phyloP scores from a whole-genome alignment of 1,140 invertebrate genomes.

The Drosophila varians region DNA sequence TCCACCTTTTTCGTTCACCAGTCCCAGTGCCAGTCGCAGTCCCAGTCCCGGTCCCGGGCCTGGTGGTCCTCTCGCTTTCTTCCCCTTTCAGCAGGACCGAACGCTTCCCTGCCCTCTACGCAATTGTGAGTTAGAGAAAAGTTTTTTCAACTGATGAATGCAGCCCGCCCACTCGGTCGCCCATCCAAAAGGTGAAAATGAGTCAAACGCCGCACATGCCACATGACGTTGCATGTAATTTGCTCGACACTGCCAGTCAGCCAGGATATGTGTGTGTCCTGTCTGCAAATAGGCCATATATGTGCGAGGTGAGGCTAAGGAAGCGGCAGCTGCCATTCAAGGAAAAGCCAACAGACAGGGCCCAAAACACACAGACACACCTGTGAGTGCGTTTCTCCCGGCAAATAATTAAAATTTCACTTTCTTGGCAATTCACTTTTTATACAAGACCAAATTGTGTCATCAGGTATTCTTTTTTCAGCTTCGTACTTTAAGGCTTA shows the following conservation, averaged over 20 bases:
- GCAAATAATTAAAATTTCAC: conserved; percentile 83
- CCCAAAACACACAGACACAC: background rate
- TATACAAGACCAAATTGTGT: conserved; percentile 67
- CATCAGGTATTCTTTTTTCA: conserved; percentile 55
- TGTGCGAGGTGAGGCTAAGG: conserved; percentile 14
- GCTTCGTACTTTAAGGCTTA: conserved; percentile 35
- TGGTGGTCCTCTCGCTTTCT: background rate
- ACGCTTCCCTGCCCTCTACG: conserved; percentile 45
- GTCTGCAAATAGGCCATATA: conserved; percentile 71
- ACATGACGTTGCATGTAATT: conserved; percentile 82
- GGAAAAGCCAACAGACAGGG: conserved; percentile 34
- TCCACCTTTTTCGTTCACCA: conserved; percentile 44
- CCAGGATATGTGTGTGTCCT: conserved; percentile 68
- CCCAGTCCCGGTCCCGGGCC: background rate
- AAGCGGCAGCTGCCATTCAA: conserved; percentile 65
- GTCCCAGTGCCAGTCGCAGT: too few species aligned
- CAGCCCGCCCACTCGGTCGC: conserved; percentile 17
- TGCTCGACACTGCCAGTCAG: conserved; percentile 57
- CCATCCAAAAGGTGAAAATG: conserved; percentile 67
- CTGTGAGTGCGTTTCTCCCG: conserved; percentile 23
- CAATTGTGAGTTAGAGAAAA: conserved; percentile 53
- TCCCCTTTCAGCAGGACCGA: conserved; percentile 9
- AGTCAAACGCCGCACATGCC: conserved; percentile 71
- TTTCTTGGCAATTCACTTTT: conserved; percentile 81
- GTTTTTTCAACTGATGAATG: conserved; percentile 68